Evolutionary conservation across 2,888 invertebrate species (phyloP).

Genomic region (Plebejus melissa): DNA sequence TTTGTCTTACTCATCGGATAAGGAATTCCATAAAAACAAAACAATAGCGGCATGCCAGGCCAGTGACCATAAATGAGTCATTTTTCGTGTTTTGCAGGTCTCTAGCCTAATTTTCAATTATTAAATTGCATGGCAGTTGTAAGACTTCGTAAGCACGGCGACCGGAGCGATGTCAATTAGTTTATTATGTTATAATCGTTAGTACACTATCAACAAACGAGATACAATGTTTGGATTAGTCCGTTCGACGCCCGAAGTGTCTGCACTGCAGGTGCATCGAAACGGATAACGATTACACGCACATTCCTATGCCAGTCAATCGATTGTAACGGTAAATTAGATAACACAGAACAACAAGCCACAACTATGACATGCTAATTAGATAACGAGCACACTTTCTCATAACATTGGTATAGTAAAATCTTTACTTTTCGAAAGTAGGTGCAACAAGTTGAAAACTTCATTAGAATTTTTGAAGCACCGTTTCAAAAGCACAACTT

Average conservation of each 20-base stretch:
- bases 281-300: conserved; percentile 55
- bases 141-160: conserved; percentile 33
- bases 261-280: conserved; percentile 71
- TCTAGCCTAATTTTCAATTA: conserved; percentile 49
- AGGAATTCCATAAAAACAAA: conserved; percentile 67
- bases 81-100: conserved; percentile 57
- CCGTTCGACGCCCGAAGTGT: conserved; percentile 39
- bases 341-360: conserved; percentile 48
- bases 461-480: conserved; percentile 34
- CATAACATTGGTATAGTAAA: conserved; percentile 52
- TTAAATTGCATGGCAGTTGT: conserved; percentile 35
- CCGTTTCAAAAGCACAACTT: conserved; percentile 24
- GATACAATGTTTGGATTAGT: conserved; percentile 37
- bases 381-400: conserved; percentile 61
- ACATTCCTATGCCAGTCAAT: conserved; percentile 54
- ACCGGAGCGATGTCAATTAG: conserved; percentile 45
- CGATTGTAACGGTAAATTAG: conserved; percentile 64
- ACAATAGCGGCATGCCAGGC: conserved; percentile 57
- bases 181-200: conserved; percentile 50
- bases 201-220: conserved; percentile 45
- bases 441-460: conserved; percentile 48
- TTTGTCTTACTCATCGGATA: conserved; percentile 57
- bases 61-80: conserved; percentile 68
- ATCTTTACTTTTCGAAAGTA: conserved; percentile 65
- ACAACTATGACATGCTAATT: conserved; percentile 50